These are phyloP conservation scores for Catagonus wagneri DNA, from an alignment of 2,113 vertebrate genomes.

Conservation along the genomic window DNA sequence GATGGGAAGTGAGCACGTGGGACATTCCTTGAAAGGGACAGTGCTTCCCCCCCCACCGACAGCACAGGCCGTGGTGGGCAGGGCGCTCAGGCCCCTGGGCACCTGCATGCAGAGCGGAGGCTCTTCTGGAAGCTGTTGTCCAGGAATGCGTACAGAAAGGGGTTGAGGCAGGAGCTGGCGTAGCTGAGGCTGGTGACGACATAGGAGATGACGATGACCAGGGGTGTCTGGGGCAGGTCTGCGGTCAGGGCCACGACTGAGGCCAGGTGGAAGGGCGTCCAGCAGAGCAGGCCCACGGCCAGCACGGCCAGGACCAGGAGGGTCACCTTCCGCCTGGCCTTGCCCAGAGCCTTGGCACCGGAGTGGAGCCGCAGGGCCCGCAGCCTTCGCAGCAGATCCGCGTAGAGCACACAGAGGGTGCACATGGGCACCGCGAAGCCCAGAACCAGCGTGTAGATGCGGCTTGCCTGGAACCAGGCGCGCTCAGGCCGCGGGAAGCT, in stretches of 20 bases:
- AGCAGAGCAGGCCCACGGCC: conserved; percentile 94
- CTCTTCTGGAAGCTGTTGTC: conserved; percentile 94
- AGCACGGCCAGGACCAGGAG: conserved; percentile 95
- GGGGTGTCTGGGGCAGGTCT: conserved; percentile 91
- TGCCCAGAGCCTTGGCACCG: conserved; percentile 93
- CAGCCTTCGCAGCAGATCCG: conserved; percentile 92
- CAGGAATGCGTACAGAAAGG: conserved; percentile 94
- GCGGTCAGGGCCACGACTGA: conserved; percentile 94
- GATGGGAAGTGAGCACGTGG: not conserved
- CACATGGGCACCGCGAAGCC: conserved; percentile 94
- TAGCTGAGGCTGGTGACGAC: conserved; percentile 96
- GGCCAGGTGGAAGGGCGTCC: conserved; percentile 95
- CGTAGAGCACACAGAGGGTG: conserved; percentile 93
- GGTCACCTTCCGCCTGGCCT: conserved; percentile 94
- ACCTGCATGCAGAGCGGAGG: conserved; percentile 91
- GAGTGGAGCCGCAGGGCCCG: conserved; percentile 92
- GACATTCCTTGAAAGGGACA: not conserved
- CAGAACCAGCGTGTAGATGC: conserved; percentile 93
- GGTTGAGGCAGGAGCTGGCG: conserved; percentile 95
- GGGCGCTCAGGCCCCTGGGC: conserved; percentile 86
- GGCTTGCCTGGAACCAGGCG: conserved; percentile 93
- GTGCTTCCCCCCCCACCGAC: not conserved
- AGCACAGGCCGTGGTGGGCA: not conserved
- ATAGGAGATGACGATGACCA: conserved; percentile 93
- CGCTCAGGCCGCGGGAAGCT: conserved; percentile 93